Evolutionary conservation across 2,113 vertebrate genomes (phyloP).

Genomic region (Zosterops lateralis): DNA sequence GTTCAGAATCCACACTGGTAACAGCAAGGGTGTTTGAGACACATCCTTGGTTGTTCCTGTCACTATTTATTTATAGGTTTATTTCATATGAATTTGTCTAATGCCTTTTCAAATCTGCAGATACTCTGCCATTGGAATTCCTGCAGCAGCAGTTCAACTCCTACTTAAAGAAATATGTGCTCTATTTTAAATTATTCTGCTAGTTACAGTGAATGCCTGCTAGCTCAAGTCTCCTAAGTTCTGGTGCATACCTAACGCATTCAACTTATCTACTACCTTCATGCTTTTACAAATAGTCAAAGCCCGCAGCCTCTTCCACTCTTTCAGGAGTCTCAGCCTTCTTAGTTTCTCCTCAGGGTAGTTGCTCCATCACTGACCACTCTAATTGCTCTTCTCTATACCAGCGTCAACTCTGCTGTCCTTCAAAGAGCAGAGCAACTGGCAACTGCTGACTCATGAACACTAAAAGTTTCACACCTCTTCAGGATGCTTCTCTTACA

Average conservation of each 20-base stretch:
- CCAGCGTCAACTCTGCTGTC: neutral
- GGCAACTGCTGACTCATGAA: neutral
- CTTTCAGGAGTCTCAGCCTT: neutral
- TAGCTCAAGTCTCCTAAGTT: neutral
- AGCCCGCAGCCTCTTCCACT: neutral
- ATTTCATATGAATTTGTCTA: neutral
- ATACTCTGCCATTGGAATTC: neutral
- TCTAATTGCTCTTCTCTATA: neutral
- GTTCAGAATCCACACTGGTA: neutral
- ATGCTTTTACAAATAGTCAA: neutral
- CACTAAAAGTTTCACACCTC: neutral
- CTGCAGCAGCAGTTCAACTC: neutral
- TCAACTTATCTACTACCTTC: neutral
- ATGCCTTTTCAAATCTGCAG: neutral
- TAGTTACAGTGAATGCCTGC: neutral
- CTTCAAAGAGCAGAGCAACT: neutral
- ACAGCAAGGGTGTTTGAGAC: neutral
- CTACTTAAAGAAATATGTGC: neutral
- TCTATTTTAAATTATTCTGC: neutral
- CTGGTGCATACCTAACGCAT: neutral
- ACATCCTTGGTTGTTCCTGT: neutral
- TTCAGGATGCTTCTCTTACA: neutral
- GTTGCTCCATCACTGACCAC: neutral
- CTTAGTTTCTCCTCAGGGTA: neutral
- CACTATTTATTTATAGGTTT: neutral